Conservation (phyloP, 1,140 invertebrate genomes). For the Calosoma granatense region DNA sequence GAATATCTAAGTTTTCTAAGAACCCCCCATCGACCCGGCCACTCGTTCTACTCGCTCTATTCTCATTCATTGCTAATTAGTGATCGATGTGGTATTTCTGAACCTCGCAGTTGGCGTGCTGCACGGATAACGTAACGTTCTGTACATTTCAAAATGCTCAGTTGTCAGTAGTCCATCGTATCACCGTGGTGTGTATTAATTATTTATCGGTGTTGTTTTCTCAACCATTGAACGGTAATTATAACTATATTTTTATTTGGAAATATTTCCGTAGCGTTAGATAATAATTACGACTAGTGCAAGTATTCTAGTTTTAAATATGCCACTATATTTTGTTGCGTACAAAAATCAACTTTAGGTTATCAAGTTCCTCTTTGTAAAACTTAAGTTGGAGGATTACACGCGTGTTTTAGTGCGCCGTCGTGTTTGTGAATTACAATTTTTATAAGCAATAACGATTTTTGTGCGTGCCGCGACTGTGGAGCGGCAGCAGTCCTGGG, state of each 20-base stretch:
- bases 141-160: background rate
- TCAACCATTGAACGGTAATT: too few relatives aligned
- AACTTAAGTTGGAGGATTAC: background rate
- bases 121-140: background rate
- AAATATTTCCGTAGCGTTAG: too few relatives aligned
- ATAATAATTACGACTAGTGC: too few relatives aligned
- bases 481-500: background rate
- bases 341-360: too few relatives aligned
- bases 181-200: too few relatives aligned
- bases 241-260: too few relatives aligned
- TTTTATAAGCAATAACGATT: slow-evolving; percentile 8
- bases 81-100: slow-evolving; percentile 6
- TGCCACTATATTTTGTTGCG: too few relatives aligned
- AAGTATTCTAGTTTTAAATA: too few relatives aligned
- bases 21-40: background rate
- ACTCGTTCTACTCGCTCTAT: background rate
- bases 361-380: background rate
- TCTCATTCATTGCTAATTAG: slow-evolving; percentile 3
- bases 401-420: background rate
- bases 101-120: background rate
- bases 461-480: slow-evolving; percentile 1
- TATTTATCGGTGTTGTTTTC: too few relatives aligned
- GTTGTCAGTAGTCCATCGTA: too few relatives aligned
- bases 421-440: slow-evolving; percentile 6
- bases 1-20: slow-evolving; percentile 7